Base-by-base conservation (phyloP, 2,113 vertebrate species). In the Cyprinodon variegatus region DNA sequence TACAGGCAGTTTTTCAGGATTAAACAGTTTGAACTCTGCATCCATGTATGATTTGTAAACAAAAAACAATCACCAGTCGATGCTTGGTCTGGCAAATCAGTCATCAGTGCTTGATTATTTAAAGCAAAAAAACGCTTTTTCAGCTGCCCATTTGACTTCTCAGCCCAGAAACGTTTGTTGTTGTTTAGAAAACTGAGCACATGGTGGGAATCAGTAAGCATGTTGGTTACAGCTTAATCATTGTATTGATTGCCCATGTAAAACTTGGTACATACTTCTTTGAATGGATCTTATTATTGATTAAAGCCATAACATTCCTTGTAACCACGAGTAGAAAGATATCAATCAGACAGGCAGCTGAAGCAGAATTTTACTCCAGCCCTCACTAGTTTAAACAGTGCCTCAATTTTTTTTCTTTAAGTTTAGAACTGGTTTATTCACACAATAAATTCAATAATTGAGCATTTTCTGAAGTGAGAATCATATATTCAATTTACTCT, bases 261-360 rank as follows among this genome's bases (percentile, higher is more conserved):
- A 75, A 72, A 60, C 46, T 50, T 66, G 66, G 82, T 72, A 50
- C 74, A 61, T 67, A 45, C 2, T 45, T 57, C 50, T 53, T 53
- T 7, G 17, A 53, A 20, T 20, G 4, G 14, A 76, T 77, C 69
- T 14, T 53, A n/a, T 4, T 64, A 86, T 83, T 66, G 70, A 88
- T 77, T 79, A 48, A 76, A 74, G 63, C 60, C 39, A 72, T 46
- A 59, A 70, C 77, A 75, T 70, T 3, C 61, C 46, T 15, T 67
- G 61, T 40, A 65, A 45, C 65, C 68, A 43, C 11, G 36, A 61
- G 50, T 15, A n/a, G 1, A n/a, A 63, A 14, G 50, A 86, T 63
- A 66, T 74, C 76, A 72, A 69, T 81, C 76, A 67, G 73, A 66
- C 64, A 65, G 38, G 13, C 37, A 65, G 11, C 36, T 43, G 15